Evolutionary conservation across 2,797 vertebrate genomes (phyloP).

Genomic region (Huso huso): DNA sequence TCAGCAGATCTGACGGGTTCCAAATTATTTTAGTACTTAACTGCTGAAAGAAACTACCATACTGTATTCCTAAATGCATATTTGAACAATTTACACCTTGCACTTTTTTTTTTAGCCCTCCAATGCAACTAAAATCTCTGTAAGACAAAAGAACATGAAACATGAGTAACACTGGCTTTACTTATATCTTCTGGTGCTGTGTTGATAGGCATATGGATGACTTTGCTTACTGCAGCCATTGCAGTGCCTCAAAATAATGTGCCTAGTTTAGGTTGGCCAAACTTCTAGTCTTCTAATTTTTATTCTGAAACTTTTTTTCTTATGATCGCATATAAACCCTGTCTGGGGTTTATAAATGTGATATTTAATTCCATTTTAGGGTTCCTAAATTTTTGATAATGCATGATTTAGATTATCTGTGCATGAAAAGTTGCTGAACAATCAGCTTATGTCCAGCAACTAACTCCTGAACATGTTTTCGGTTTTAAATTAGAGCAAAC

Average conservation of each 20-base stretch:
- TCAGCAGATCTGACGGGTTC: no score
- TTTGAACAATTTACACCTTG: no score
- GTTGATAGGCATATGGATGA: not conserved
- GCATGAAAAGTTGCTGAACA: constrained; percentile 16
- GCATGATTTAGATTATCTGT: constrained; percentile 12
- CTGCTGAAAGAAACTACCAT: not conserved
- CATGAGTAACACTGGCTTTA: not conserved
- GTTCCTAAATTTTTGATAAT: not conserved
- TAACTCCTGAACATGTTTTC: constrained; percentile 21
- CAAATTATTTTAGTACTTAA: not conserved
- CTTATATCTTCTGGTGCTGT: not conserved
- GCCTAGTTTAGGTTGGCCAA: no score
- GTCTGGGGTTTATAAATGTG: not conserved
- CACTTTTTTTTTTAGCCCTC: no score
- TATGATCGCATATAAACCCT: not conserved
- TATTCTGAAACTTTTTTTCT: not conserved
- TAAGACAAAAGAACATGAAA: no score
- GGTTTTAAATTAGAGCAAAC: constrained; percentile 32
- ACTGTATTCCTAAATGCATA: not conserved
- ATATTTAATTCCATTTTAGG: not conserved
- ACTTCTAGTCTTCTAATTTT: no score
- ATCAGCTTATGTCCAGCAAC: constrained; percentile 14
- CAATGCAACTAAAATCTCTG: no score
- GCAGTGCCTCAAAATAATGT: no score
- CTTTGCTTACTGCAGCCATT: not conserved